phyloP scores from a whole-genome alignment of 2,888 invertebrate genomes.

The Synergus itoensis region DNA sequence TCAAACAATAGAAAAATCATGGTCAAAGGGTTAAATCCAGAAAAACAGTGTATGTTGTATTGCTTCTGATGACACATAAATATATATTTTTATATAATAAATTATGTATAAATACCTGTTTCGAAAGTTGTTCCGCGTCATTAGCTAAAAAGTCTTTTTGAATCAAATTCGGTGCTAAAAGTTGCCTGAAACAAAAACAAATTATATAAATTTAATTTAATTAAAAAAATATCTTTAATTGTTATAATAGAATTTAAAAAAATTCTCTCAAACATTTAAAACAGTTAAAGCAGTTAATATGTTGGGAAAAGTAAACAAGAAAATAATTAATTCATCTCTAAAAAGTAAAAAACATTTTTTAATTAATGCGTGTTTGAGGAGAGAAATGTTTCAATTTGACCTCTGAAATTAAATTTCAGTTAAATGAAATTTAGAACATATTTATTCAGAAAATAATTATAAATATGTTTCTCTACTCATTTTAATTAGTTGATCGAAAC shows the following conservation, averaged over 20 bases:
- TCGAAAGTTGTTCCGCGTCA: constrained; percentile 90
- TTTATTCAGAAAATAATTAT: no score
- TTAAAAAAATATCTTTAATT: background rate
- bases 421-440: background rate
- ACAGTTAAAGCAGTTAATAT: background rate
- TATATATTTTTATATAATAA: background rate
- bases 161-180: constrained; percentile 94
- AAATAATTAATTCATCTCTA: background rate
- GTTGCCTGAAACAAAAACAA: constrained; percentile 85
- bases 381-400: background rate
- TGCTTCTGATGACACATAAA: no score
- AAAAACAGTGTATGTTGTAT: no score
- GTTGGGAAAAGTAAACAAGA: background rate
- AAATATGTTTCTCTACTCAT: background rate
- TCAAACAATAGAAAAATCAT: no score
- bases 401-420: background rate
- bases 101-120: constrained; percentile 82
- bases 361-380: background rate
- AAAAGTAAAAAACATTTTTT: background rate
- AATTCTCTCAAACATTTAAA: background rate
- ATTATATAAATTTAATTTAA: background rate
- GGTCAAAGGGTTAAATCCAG: no score
- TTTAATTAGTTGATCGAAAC: background rate
- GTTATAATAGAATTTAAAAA: background rate
- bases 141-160: constrained; percentile 93